Percentiles rank a stretch among this genome's conserved stretches.
These are phyloP conservation scores for Osmerus mordax DNA, from an alignment of 2,113 vertebrate genomes.

Conservation along the genomic window DNA sequence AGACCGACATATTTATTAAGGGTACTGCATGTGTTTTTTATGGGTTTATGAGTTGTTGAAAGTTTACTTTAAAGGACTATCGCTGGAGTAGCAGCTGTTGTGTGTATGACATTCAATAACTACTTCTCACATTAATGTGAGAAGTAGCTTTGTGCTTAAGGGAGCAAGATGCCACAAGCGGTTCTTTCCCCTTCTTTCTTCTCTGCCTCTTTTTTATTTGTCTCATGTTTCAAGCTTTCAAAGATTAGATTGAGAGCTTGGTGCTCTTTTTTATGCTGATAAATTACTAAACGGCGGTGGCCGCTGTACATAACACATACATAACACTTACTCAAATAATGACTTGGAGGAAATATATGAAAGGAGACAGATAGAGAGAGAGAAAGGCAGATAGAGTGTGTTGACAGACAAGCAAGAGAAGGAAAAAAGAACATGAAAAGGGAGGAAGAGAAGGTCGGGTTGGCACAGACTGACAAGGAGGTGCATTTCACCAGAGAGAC, in stretches of 20 bases:
- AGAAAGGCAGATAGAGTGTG: background rate
- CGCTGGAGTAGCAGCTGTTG: conserved; percentile 61
- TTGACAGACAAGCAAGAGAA: conserved; percentile 5
- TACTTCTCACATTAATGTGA: conserved; percentile 35
- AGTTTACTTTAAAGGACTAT: conserved; percentile 68
- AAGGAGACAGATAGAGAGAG: conserved; percentile 1
- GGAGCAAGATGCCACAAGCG: conserved; percentile 44
- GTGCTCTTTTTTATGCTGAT: conserved; percentile 39
- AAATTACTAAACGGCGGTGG: conserved; percentile 45
- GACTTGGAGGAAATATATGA: conserved; percentile 10
- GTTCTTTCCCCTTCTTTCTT: background rate
- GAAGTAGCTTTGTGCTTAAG: conserved; percentile 56
- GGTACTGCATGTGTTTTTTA: conserved; percentile 15
- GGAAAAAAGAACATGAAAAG: conserved; percentile 12
- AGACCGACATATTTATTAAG: conserved; percentile 47
- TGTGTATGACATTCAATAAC: conserved; percentile 54
- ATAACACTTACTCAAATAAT: conserved; percentile 42
- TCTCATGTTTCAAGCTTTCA: conserved; percentile 32
- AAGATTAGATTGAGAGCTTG: conserved; percentile 25
- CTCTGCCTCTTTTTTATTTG: background rate
- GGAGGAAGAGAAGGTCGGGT: conserved; percentile 15
- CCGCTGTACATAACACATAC: conserved; percentile 22
- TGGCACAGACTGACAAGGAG: background rate
- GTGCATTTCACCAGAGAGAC: conserved; percentile 18
- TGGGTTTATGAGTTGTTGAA: conserved; percentile 54